These are phyloP conservation scores for Phyllotreta cruciferae DNA, from an alignment of 2,888 invertebrate genomes.

Conservation along the genomic window DNA sequence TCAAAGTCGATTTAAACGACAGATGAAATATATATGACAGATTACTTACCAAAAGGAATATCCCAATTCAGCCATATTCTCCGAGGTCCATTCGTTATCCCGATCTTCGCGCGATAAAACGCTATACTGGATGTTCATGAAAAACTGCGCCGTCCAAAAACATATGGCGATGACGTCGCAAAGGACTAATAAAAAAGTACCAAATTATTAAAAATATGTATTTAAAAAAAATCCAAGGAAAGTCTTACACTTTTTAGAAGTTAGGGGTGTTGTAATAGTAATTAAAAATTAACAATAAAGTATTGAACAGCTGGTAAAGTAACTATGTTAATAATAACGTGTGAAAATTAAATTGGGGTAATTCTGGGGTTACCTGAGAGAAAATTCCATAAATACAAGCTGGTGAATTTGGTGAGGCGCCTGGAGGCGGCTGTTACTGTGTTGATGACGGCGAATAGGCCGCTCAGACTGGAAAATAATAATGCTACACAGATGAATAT, in stretches of 20 bases:
- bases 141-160: conserved; percentile 87
- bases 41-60: conserved; percentile 81
- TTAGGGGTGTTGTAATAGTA: too few species aligned
- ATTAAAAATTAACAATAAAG: too few species aligned
- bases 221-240: conserved; percentile 15
- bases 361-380: conserved; percentile 69
- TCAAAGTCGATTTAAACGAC: too few species aligned
- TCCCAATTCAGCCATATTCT: conserved; percentile 81
- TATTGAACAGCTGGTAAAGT: too few species aligned
- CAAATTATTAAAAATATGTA: conserved; percentile 6
- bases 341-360: too few species aligned
- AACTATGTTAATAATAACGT: too few species aligned
- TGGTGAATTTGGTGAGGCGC: conserved; percentile 70
- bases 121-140: conserved; percentile 79
- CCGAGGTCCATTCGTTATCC: conserved; percentile 82
- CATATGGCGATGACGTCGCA: conserved; percentile 77
- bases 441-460: conserved; percentile 80
- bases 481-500: conserved; percentile 73
- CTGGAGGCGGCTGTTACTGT: conserved; percentile 78
- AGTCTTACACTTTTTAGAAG: too few species aligned
- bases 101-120: conserved; percentile 82
- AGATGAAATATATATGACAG: neutral
- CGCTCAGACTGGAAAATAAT: conserved; percentile 72
- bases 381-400: conserved; percentile 80
- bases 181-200: conserved; percentile 65